phyloP scores from a whole-genome alignment of 2,888 invertebrate species.

The Rhamnusium bicolor region DNA sequence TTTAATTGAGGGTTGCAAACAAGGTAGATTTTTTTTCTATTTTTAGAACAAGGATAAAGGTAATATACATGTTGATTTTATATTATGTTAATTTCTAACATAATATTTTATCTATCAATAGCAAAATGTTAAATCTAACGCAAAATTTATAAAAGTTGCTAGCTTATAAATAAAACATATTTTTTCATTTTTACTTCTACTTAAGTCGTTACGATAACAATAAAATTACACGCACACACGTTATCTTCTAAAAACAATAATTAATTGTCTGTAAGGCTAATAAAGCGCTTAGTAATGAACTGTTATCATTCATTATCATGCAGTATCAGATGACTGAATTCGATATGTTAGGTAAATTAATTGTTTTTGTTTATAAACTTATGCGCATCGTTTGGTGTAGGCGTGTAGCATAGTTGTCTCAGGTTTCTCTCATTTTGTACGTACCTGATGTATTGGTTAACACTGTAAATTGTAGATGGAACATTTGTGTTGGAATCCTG shows the following conservation, averaged over 20 bases:
- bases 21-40: no score
- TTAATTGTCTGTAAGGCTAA: slow-evolving; percentile 1
- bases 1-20: no score
- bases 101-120: no score
- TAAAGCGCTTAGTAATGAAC: slow-evolving; percentile 11
- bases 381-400: not conserved
- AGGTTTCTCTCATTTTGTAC: slow-evolving; percentile 1
- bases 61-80: no score
- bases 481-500: not conserved
- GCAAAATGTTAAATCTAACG: no score
- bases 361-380: slow-evolving; percentile 12
- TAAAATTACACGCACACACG: not conserved
- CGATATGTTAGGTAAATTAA: slow-evolving; percentile 14
- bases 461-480: slow-evolving; percentile 10
- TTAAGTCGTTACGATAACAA: not conserved
- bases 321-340: slow-evolving; percentile 12
- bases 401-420: slow-evolving; percentile 14
- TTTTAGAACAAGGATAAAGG: no score
- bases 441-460: slow-evolving; percentile 10
- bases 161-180: no score
- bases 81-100: no score
- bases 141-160: no score
- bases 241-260: slow-evolving; percentile 9
- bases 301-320: not conserved
- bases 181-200: not conserved